Percentiles rank a stretch among this genome's conserved stretches.
These are phyloP conservation scores for Aphelenchoides besseyi DNA, from an alignment of 1,140 invertebrate genomes.

Conservation along the genomic window DNA sequence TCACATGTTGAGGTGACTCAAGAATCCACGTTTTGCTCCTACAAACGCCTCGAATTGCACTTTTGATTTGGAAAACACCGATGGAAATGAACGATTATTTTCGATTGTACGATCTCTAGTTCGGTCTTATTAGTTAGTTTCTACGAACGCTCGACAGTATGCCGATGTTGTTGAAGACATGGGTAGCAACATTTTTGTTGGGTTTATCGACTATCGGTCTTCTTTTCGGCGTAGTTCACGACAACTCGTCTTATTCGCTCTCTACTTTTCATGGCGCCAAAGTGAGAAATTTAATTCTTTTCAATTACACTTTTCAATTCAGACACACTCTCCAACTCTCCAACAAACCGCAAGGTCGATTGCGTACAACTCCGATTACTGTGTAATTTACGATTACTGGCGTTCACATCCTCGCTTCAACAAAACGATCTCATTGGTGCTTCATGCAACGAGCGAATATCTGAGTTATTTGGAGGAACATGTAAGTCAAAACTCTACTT, in stretches of 20 bases:
- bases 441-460: constrained; percentile 27
- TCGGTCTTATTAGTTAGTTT: background rate
- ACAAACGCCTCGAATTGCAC: too few relatives aligned
- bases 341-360: too few relatives aligned
- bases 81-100: background rate
- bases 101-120: background rate
- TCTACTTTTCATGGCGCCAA: background rate
- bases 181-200: background rate
- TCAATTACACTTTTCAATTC: constrained; percentile 1
- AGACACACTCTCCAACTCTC: constrained; percentile 16
- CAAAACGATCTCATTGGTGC: constrained; percentile 20
- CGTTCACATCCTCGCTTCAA: background rate
- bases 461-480: constrained; percentile 30
- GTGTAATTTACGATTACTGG: constrained; percentile 33
- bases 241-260: background rate
- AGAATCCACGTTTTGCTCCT: too few relatives aligned
- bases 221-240: background rate
- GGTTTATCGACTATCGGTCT: background rate
- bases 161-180: background rate
- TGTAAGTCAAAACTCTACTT: constrained; percentile 14
- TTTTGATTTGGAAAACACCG: background rate
- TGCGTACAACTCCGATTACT: constrained; percentile 12
- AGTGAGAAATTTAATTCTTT: background rate
- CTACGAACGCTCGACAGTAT: too few relatives aligned
- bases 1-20: too few relatives aligned